A percentile compares a stretch with the other conserved stretches of the same genome.
Evolutionary conservation across 2,888 invertebrate genomes (phyloP).

Genomic region (Dynastes hyllus): DNA sequence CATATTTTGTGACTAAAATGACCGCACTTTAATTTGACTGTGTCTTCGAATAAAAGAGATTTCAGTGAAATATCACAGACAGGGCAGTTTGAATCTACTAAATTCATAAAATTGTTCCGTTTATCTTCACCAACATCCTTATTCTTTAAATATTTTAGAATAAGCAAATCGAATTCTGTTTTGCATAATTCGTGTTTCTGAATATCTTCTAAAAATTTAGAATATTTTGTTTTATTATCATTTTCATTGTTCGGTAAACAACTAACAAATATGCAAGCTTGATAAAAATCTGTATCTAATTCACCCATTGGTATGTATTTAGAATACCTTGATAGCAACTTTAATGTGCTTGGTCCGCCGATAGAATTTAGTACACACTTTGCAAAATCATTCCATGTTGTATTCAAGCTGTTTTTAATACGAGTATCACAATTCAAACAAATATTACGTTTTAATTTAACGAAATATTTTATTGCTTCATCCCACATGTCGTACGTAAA

Average conservation of each 20-base stretch:
- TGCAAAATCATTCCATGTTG: conserved; percentile 78
- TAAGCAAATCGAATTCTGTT: conserved; percentile 54
- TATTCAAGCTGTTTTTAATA: conserved; percentile 71
- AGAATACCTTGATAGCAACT: conserved; percentile 75
- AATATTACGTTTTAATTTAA: conserved; percentile 74
- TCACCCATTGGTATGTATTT: conserved; percentile 74
- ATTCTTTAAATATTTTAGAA: conserved; percentile 62
- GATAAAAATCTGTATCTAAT: conserved; percentile 78
- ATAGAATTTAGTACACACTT: conserved; percentile 76
- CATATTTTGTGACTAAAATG: conserved; percentile 66
- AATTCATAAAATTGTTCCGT: background rate
- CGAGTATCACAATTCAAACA: conserved; percentile 78
- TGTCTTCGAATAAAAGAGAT: conserved; percentile 59
- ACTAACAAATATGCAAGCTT: conserved; percentile 73
- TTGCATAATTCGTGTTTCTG: conserved; percentile 50
- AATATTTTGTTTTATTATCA: conserved; percentile 46
- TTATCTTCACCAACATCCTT: conserved; percentile 59
- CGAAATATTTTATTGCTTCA: conserved; percentile 73
- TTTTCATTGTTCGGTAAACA: conserved; percentile 67
- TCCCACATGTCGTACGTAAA: conserved; percentile 78
- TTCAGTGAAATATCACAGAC: conserved; percentile 64
- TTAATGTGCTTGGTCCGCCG: conserved; percentile 75
- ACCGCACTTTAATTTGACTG: conserved; percentile 62
- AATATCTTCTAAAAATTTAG: conserved; percentile 50
- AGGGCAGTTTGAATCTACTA: conserved; percentile 57